A percentile compares a stretch with the other conserved stretches of the same genome.
These are phyloP conservation scores for Lindbergichthys nudifrons DNA, from an alignment of 2,797 vertebrate species.

Conservation along the genomic window DNA sequence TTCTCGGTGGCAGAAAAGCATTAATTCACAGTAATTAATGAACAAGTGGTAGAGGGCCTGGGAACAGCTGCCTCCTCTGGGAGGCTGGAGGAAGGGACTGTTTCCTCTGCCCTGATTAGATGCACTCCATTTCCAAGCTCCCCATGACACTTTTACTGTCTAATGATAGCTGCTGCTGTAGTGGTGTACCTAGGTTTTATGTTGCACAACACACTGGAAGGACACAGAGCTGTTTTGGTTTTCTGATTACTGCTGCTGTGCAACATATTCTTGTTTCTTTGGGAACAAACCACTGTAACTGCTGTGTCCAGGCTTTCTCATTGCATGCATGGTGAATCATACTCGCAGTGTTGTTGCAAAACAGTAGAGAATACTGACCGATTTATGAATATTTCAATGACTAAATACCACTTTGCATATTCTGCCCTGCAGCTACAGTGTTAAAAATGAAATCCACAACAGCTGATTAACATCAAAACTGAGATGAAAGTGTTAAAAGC, in stretches of 20 bases:
- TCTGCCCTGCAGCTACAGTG: not conserved
- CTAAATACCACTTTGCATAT: slow-evolving; percentile 4
- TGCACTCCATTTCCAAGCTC: slow-evolving; percentile 74
- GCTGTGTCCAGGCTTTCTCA: not conserved
- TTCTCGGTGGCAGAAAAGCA: slow-evolving; percentile 76
- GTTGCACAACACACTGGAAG: slow-evolving; percentile 19
- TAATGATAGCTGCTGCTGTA: slow-evolving; percentile 68
- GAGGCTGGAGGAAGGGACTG: slow-evolving; percentile 73
- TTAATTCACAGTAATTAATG: slow-evolving; percentile 84
- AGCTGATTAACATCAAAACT: slow-evolving; percentile 25
- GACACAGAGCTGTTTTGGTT: slow-evolving; percentile 13
- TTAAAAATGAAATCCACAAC: slow-evolving; percentile 14
- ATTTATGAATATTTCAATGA: slow-evolving; percentile 28
- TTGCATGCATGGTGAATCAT: not conserved
- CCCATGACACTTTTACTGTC: slow-evolving; percentile 62
- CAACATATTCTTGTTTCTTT: not conserved
- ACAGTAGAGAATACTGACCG: not conserved
- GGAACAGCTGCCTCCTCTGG: slow-evolving; percentile 80
- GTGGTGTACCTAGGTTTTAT: slow-evolving; percentile 51
- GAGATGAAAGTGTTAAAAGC: slow-evolving; percentile 51
- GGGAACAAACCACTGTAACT: not conserved
- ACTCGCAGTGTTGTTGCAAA: not conserved
- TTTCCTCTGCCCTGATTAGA: slow-evolving; percentile 78
- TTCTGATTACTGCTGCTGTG: slow-evolving; percentile 35
- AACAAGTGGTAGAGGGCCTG: slow-evolving; percentile 75